A percentile compares a stretch with the other conserved stretches of the same genome.
Conservation (phyloP, 2,888 invertebrate genomes). For the Zeuzera pyrina region DNA sequence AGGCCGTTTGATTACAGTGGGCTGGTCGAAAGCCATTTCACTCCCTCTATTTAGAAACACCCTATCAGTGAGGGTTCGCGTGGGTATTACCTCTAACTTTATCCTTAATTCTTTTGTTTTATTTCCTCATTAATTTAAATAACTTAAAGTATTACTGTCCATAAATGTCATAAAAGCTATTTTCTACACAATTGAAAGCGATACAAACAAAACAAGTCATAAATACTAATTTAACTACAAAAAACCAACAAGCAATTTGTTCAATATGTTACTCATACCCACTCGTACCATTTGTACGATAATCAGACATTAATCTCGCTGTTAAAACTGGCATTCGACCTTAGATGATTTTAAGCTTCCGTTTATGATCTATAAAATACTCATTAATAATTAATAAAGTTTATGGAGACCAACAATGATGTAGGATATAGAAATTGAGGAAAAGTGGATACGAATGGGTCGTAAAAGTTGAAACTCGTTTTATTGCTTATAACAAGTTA, state of each 20-base stretch:
- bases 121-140: slow-evolving; percentile 2
- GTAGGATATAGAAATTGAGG: slow-evolving; percentile 29
- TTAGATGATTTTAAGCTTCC: slow-evolving; percentile 19
- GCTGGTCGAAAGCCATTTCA: slow-evolving; percentile 36
- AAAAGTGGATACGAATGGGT: slow-evolving; percentile 24
- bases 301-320: slow-evolving; percentile 28
- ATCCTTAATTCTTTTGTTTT: slow-evolving; percentile 3
- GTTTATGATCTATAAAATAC: slow-evolving; percentile 31
- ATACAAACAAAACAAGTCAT: not conserved
- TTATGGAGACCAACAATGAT: slow-evolving; percentile 30
- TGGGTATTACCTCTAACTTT: slow-evolving; percentile 14
- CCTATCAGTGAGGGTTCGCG: slow-evolving; percentile 11
- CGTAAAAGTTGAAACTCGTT: slow-evolving; percentile 39
- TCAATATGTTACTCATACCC: slow-evolving; percentile 16
- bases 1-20: slow-evolving; percentile 32
- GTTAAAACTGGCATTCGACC: slow-evolving; percentile 22
- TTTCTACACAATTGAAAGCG: slow-evolving; percentile 1
- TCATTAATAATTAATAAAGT: slow-evolving; percentile 35
- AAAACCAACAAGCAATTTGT: slow-evolving; percentile 21
- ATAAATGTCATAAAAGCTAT: slow-evolving; percentile 6
- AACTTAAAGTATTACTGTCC: slow-evolving; percentile 4
- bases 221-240: slow-evolving; percentile 17
- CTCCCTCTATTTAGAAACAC: slow-evolving; percentile 33
- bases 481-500: slow-evolving; percentile 28
- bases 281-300: slow-evolving; percentile 33